These are phyloP conservation scores for Cardiocondyla obscurior DNA, from an alignment of 1,140 invertebrate species.

Conservation along the genomic window DNA sequence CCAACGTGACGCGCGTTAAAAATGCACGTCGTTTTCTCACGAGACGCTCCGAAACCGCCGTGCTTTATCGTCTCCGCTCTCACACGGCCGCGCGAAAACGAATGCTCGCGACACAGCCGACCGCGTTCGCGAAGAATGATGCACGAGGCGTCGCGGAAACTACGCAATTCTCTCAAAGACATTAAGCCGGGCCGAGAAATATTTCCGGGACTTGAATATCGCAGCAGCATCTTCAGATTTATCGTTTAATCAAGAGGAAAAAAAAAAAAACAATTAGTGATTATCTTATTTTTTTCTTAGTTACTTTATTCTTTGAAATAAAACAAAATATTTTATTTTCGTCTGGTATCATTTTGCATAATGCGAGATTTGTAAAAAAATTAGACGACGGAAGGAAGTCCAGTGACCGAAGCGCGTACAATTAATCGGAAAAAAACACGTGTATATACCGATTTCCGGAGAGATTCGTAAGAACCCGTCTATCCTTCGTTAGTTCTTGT, in stretches of 20 bases:
- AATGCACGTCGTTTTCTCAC: constrained; percentile 66
- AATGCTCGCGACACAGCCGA: background rate
- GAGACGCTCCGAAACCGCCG: constrained; percentile 42
- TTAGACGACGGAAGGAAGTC: constrained; percentile 56
- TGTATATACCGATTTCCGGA: constrained; percentile 57
- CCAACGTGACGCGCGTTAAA: constrained; percentile 61
- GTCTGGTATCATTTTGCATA: constrained; percentile 31
- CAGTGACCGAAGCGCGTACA: constrained; percentile 10
- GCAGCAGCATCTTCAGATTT: background rate
- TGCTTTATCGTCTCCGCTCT: constrained; percentile 59
- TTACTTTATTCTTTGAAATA: background rate
- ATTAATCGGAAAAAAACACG: constrained; percentile 54
- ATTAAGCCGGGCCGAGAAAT: background rate
- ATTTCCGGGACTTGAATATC: background rate
- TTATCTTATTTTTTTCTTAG: background rate
- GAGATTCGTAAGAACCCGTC: constrained; percentile 66
- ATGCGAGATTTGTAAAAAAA: constrained; percentile 47
- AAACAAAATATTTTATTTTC: background rate
- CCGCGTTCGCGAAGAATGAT: constrained; percentile 2
- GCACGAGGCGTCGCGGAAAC: background rate
- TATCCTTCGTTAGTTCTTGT: constrained; percentile 79
- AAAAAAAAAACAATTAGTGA: background rate
- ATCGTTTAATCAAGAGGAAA: background rate
- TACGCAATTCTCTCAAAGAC: background rate
- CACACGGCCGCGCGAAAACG: background rate